Evolutionary conservation across 2,888 invertebrate species (phyloP), one percentile per base, ranked within the genome.

Genomic region (Zygogramma bicolorata): DNA sequence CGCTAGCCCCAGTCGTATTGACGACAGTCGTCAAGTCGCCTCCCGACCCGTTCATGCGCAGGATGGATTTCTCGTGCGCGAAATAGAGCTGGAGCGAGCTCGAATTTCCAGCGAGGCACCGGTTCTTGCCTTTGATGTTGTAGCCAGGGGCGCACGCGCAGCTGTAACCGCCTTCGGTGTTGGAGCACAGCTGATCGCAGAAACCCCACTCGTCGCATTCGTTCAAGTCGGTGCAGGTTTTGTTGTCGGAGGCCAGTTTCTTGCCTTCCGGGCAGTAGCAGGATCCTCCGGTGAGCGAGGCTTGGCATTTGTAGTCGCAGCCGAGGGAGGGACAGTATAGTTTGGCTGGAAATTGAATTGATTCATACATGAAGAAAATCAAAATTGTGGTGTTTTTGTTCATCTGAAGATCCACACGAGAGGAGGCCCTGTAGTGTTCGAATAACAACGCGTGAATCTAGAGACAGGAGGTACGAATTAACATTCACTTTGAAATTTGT

Each of bases 101-200:
- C 1, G 89, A 88, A 78, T 91, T 90, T 7, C 88, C 88, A 0
- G 93, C 92, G 29, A 89, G 88, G 84, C 95, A 95, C 72, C 91
- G 91, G 74, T 89, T 89, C 57, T 88, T 88, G 18, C 79, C 76
- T 75, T 80, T 81, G 20, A 84, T 71, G 2, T 76, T 75, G 71
- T 84, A 87, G 13, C 87, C 97, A 0, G 91, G 89, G 0, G 93
- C 93, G 85, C 98, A 98, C 15, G 92, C 91, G 86, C 98, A 98
- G 46, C 87, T 89, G 87, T 94, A 98, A 8, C 95, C 92, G 46
- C 94, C 97, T 0, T 93, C 93, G 0, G 93, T 93, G 86, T 99
- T 98, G 71, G 92, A 91, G 86, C 99, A 99, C 31, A 94, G 89
- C 87, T 99, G 99, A 85, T 98, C 97, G 87, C 99, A 99, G 87